Percentiles rank a stretch among this genome's conserved stretches.
Conservation (phyloP, 2,888 invertebrate genomes). For the Drosophila percnosoma region DNA sequence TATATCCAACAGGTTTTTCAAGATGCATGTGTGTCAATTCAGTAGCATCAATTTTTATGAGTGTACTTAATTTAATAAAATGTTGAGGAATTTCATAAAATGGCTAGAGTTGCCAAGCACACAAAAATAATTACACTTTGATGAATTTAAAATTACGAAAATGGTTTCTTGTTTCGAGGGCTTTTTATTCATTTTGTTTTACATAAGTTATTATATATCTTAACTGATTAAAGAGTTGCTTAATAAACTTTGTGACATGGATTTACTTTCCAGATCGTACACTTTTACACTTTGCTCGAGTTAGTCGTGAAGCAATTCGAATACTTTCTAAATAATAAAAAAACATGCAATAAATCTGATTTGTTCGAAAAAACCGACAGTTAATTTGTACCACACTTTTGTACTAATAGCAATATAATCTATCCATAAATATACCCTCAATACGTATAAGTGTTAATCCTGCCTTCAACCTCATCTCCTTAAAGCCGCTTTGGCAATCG, state of each 20-base stretch:
- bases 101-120: neutral
- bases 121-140: neutral
- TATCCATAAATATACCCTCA: neutral
- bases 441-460: constrained; percentile 12
- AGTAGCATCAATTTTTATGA: neutral
- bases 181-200: neutral
- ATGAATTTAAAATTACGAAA: neutral
- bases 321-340: neutral
- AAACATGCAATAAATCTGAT: constrained; percentile 1
- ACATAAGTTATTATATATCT: neutral
- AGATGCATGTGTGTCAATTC: neutral
- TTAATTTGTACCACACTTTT: constrained; percentile 4
- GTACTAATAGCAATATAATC: neutral
- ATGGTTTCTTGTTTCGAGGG: neutral
- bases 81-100: neutral
- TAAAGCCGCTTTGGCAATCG: constrained; percentile 29
- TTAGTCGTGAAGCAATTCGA: neutral
- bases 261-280: neutral
- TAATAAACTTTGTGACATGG: neutral
- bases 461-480: constrained; percentile 25
- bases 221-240: neutral
- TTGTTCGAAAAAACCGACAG: neutral
- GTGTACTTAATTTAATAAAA: neutral
- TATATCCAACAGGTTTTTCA: constrained; percentile 5
- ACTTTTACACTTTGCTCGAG: neutral